Evolutionary conservation across 2,888 invertebrate species (phyloP).

Genomic region (Sarcophaga rosellei): DNA sequence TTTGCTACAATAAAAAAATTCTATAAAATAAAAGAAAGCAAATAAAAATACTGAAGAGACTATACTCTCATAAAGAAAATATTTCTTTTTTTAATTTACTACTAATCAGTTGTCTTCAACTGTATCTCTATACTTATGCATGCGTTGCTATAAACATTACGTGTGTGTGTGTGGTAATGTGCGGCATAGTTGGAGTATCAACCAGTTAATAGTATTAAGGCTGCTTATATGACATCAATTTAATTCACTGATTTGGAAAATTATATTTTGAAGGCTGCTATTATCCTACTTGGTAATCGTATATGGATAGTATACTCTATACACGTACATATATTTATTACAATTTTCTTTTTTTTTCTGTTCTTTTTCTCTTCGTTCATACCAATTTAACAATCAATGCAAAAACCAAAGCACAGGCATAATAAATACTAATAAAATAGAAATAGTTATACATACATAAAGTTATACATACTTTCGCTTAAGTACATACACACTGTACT

Average conservation of each 20-base stretch:
- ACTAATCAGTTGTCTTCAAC: neutral
- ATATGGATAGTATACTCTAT: no score
- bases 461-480: neutral
- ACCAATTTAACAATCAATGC: neutral
- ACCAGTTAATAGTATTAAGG: constrained; percentile 44
- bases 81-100: neutral
- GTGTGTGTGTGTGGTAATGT: neutral
- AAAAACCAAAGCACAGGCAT: neutral
- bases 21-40: no score
- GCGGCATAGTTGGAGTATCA: neutral
- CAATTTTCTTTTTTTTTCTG: no score
- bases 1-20: no score
- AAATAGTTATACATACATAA: neutral
- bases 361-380: neutral
- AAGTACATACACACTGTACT: neutral
- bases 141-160: neutral
- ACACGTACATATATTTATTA: neutral
- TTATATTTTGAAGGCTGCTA: constrained; percentile 70
- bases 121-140: neutral
- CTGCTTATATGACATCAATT: constrained; percentile 69
- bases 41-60: no score
- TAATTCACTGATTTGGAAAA: constrained; percentile 76
- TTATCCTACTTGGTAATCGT: neutral
- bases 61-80: neutral
- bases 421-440: neutral